Percentiles rank a stretch among this genome's conserved stretches.
Conservation (phyloP, 2,113 vertebrate species). For the Syngnathus typhle region DNA sequence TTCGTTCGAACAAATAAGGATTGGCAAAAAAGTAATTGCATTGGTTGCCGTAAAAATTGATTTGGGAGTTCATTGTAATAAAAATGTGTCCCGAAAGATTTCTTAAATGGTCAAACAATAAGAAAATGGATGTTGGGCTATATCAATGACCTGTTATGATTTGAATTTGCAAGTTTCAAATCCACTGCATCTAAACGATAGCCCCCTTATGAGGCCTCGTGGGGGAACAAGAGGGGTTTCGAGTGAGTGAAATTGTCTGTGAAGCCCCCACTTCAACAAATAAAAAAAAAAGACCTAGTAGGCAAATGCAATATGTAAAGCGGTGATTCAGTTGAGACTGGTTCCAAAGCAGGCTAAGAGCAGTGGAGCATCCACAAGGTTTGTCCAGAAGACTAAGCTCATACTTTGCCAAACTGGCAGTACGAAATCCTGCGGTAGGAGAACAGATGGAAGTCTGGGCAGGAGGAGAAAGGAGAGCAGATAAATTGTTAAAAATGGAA, state of each 20-base stretch:
- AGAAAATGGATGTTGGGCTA: neutral
- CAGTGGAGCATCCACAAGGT: neutral
- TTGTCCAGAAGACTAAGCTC: neutral
- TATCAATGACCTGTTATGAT: neutral
- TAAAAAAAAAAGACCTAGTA: neutral
- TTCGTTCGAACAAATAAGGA: neutral
- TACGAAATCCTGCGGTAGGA: neutral
- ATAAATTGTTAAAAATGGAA: conserved; percentile 1
- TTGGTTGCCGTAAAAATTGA: neutral
- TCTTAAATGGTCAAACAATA: neutral
- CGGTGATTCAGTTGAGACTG: neutral
- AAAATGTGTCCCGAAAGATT: neutral
- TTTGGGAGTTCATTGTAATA: neutral
- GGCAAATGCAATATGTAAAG: neutral
- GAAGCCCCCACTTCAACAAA: neutral
- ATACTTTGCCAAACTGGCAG: conserved; percentile 4
- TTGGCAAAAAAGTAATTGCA: neutral
- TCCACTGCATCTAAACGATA: neutral
- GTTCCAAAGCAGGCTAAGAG: neutral
- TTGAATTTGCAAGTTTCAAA: neutral
- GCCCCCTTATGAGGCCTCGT: neutral
- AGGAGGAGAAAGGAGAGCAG: neutral
- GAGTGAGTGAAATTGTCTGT: neutral
- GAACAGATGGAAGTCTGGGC: conserved; percentile 2
- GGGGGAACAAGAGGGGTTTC: neutral